Percentiles rank a stretch among this genome's conserved stretches.
These are phyloP conservation scores for Drosophila vallismaia DNA, from an alignment of 2,888 invertebrate genomes.

Conservation along the genomic window DNA sequence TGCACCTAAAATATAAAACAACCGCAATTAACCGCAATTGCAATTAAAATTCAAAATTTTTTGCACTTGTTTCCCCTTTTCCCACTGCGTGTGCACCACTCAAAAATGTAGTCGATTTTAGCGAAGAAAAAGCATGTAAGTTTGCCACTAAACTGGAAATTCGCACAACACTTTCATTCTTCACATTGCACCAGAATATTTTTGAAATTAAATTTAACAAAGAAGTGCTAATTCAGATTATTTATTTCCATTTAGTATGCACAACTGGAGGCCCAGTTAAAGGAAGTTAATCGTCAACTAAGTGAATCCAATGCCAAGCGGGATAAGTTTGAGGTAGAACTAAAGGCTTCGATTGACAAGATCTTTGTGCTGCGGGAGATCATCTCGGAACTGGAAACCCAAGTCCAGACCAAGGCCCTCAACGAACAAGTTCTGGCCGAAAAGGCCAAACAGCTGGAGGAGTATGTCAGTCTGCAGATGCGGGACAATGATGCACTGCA, in stretches of 20 bases:
- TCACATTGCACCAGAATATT: neutral
- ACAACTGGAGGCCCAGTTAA: constrained; percentile 90
- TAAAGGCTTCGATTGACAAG: constrained; percentile 91
- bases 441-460: constrained; percentile 83
- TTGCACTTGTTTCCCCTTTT: constrained; percentile 42
- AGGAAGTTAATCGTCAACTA: constrained; percentile 88
- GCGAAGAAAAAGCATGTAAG: constrained; percentile 65
- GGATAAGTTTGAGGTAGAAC: constrained; percentile 88
- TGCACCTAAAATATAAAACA: constrained; percentile 45
- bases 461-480: constrained; percentile 79
- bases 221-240: neutral
- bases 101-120: constrained; percentile 49
- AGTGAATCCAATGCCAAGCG: constrained; percentile 87
- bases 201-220: neutral
- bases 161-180: constrained; percentile 18
- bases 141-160: constrained; percentile 40
- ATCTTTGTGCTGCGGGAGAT: constrained; percentile 90
- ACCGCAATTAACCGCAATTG: constrained; percentile 2
- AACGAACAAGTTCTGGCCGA: constrained; percentile 88
- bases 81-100: constrained; percentile 33
- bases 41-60: constrained; percentile 34
- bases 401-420: constrained; percentile 88
- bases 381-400: constrained; percentile 90
- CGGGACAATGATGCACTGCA: constrained; percentile 81
- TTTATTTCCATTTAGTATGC: constrained; percentile 87